Conservation (phyloP, 2,888 invertebrate species). For the Apocheima hispidaria region DNA sequence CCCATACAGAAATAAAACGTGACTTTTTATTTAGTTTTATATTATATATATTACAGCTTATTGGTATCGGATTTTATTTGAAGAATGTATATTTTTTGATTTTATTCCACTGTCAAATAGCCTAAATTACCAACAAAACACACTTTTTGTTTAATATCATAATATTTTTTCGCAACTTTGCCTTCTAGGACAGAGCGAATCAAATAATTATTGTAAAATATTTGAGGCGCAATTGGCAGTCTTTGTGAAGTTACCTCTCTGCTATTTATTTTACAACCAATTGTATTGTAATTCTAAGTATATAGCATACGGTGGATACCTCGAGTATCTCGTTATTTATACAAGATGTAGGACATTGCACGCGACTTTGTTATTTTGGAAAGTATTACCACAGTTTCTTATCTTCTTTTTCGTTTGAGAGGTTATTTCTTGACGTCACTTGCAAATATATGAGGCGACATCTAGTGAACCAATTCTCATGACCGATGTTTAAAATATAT, state of each 20-base stretch:
- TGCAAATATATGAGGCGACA: conserved; percentile 12
- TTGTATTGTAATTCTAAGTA: not conserved
- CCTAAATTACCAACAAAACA: no score
- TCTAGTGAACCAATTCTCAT: not conserved
- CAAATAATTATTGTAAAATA: no score
- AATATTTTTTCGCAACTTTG: no score
- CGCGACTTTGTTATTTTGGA: conserved; percentile 7
- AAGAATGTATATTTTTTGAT: no score
- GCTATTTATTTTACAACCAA: not conserved
- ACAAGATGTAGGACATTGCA: conserved; percentile 3
- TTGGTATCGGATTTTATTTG: no score
- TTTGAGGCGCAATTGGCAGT: not conserved
- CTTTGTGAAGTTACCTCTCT: not conserved
- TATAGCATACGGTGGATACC: not conserved
- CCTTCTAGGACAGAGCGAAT: no score
- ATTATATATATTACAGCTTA: no score
- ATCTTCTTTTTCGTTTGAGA: conserved; percentile 11
- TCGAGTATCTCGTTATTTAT: conserved; percentile 7
- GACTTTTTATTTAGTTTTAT: no score
- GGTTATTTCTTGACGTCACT: conserved; percentile 13
- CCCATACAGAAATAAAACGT: no score
- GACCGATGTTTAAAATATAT: conserved; percentile 2
- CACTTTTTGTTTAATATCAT: no score
- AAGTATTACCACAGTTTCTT: not conserved
- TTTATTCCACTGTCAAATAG: no score